Percentiles rank a stretch among this genome's conserved stretches.
phyloP scores from a whole-genome alignment of 2,797 vertebrate species.

The Acomys russatus region DNA sequence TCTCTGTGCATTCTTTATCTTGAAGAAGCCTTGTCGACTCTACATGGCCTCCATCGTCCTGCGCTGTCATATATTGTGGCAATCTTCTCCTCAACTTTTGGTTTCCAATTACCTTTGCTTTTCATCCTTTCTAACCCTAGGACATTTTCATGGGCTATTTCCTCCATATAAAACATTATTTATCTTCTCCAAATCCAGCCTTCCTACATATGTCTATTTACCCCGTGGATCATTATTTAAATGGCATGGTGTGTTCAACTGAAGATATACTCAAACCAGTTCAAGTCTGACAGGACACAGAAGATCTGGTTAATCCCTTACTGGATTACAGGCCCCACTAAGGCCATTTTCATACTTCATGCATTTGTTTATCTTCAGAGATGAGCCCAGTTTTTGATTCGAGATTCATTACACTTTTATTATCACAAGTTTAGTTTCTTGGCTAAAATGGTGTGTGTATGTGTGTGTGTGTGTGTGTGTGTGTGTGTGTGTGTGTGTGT shows the following conservation, averaged over 20 bases:
- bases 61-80: not conserved
- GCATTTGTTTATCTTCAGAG: not conserved
- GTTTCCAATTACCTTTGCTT: not conserved
- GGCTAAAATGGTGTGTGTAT: not conserved
- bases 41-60: too few relatives aligned
- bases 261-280: not conserved
- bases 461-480: not conserved
- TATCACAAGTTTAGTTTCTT: not conserved
- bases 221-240: not conserved
- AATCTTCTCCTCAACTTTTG: not conserved
- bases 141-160: not conserved
- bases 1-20: not conserved
- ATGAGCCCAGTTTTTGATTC: not conserved
- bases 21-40: not conserved
- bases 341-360: not conserved
- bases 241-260: not conserved
- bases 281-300: not conserved
- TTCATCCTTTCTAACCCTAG: not conserved
- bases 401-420: conserved; percentile 23
- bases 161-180: not conserved
- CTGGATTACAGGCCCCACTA: not conserved
- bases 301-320: not conserved
- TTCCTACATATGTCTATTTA: not conserved
- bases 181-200: not conserved
- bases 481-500: not conserved